Evolutionary conservation across 2,113 vertebrate genomes (phyloP), one percentile per base, ranked within the genome.

Genomic region (Vidua chalybeata): DNA sequence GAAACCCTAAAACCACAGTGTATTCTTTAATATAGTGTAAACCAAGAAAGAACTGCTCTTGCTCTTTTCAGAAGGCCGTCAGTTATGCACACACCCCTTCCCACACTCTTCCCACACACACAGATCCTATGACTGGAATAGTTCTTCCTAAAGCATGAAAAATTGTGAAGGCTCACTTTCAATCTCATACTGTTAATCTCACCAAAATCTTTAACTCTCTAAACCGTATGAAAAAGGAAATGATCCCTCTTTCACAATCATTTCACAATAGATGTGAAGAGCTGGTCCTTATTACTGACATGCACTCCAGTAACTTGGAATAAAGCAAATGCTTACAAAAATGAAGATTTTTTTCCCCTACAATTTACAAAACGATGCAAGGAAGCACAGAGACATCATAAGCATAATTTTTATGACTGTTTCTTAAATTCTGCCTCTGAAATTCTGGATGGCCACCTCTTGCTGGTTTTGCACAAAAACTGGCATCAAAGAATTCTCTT

Each of bases 81-180:
- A 23, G 59, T 86, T 92, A 80, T 59, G 30, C 85, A 83, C 55
- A 90, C 58, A 81, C 55, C 43, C 39, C 67, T 79, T 93, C 90
- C 79, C 67, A 94, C 79, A 2, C 18, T 66, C 82, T 69, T 90
- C 94, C 92, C 75, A 83, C 90, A 54, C 82, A 68, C 63, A 83
- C 11, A 66, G 72, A 86, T 94, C 68, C 72, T 78, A 7, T 86
- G 90, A 94, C 79, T 90, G 62, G 58, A 95, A 84, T 78, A 95
- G 64, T 13, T 78, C 84, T 94, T 94, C 91, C 84, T 66, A 93
- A 86, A 91, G 43, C 72, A 77, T 74, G 59, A 93, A 91, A 86
- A 77, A 90, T 11, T 80, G 56, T 43, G 51, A 95, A 90, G 46
- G 59, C 79, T 91, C 24, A 22, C 67, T 84, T 87, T 89, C 89